phyloP scores from a whole-genome alignment of 1,140 invertebrate species.

The Grapholita molesta region DNA sequence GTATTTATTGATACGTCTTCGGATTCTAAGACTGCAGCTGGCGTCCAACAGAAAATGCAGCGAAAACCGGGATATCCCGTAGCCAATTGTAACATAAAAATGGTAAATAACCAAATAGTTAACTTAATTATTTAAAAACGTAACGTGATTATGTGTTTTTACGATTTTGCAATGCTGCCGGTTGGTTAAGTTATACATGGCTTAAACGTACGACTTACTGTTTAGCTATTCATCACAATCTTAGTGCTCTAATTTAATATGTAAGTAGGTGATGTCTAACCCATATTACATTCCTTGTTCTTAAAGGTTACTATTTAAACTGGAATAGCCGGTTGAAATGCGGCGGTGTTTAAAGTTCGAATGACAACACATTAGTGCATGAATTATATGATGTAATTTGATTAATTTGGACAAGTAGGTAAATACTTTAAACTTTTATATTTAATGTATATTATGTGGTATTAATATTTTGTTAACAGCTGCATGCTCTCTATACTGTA shows the following conservation, averaged over 20 bases:
- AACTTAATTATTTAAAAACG: not conserved
- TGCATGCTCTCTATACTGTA: no score
- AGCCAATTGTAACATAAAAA: slow-evolving; percentile 67
- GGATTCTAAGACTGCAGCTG: not conserved
- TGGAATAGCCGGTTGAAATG: not conserved
- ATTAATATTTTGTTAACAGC: no score
- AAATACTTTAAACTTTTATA: no score
- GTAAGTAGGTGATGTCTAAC: not conserved
- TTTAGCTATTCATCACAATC: not conserved
- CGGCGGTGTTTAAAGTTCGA: not conserved
- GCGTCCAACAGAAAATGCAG: slow-evolving; percentile 45
- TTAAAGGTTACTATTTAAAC: not conserved
- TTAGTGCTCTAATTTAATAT: not conserved
- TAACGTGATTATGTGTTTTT: not conserved
- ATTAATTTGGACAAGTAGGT: no score
- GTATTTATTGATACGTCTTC: not conserved
- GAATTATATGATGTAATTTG: no score
- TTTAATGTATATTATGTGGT: no score
- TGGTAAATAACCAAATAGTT: slow-evolving; percentile 46
- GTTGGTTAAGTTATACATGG: not conserved
- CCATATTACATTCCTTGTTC: not conserved
- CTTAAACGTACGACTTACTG: not conserved
- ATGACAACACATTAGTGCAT: not conserved
- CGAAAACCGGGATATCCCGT: slow-evolving; percentile 66
- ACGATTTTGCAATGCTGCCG: not conserved